phyloP scores from a whole-genome alignment of 2,888 invertebrate genomes.

The Lacanobia oleracea region DNA sequence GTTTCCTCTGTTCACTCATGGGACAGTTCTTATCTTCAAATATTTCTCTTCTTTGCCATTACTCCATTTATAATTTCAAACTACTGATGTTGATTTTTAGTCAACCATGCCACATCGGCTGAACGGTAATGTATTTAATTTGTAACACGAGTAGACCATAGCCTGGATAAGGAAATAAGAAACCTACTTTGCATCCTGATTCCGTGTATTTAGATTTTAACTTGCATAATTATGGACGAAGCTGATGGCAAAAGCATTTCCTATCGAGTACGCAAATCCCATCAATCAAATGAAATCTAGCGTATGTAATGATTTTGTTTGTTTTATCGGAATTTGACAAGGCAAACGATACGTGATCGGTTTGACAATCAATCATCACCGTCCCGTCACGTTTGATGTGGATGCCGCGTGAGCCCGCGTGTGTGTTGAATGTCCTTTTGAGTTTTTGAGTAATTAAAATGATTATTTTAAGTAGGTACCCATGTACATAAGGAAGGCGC shows the following conservation, averaged over 20 bases:
- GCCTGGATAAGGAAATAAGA: too few relatives aligned
- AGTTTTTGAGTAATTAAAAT: slow-evolving; percentile 31
- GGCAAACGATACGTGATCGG: slow-evolving; percentile 60
- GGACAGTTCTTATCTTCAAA: not conserved
- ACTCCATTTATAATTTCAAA: too few relatives aligned
- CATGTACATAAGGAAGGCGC: slow-evolving; percentile 26
- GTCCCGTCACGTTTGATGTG: slow-evolving; percentile 21
- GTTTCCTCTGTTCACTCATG: not conserved
- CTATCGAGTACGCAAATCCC: slow-evolving; percentile 15
- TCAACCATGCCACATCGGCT: too few relatives aligned
- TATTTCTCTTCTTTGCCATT: too few relatives aligned
- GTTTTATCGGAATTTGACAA: slow-evolving; percentile 48
- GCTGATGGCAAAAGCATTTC: not conserved
- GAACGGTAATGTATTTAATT: too few relatives aligned
- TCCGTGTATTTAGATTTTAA: too few relatives aligned
- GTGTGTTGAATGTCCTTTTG: slow-evolving; percentile 38
- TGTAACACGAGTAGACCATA: not conserved
- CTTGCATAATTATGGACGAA: not conserved
- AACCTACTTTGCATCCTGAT: too few relatives aligned
- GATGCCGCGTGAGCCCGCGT: not conserved
- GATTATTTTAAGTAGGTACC: not conserved
- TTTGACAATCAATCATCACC: slow-evolving; percentile 43
- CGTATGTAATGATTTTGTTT: slow-evolving; percentile 37
- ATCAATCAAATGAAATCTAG: slow-evolving; percentile 46
- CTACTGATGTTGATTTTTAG: too few relatives aligned